Evolutionary conservation across 92 coral and sea anemone genomes (phyloP).

Genomic region (Actinostola sp.): DNA sequence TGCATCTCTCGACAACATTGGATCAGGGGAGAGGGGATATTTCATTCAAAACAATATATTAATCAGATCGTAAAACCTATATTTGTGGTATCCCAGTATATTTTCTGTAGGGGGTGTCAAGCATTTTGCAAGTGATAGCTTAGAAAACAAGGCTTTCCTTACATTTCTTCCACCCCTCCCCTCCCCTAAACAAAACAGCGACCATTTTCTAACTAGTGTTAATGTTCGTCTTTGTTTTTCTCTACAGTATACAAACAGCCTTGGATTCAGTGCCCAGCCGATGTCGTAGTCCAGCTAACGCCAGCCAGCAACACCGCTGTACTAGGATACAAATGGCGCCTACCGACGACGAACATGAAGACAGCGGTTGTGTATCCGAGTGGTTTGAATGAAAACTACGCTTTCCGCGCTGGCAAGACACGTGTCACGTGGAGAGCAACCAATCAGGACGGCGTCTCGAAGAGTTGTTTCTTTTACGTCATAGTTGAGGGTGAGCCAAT

Average conservation of each 20-base stretch:
- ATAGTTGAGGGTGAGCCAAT: conserved; percentile 68
- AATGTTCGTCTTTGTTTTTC: too few relatives aligned
- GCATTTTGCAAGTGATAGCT: too few relatives aligned
- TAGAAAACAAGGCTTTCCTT: too few relatives aligned
- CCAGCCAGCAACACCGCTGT: conserved; percentile 60
- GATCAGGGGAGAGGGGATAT: too few relatives aligned
- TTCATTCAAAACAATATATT: too few relatives aligned
- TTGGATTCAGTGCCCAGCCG: conserved; percentile 91
- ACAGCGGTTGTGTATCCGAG: conserved; percentile 71
- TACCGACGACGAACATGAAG: conserved; percentile 86
- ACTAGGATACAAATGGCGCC: conserved; percentile 82
- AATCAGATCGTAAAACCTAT: too few relatives aligned
- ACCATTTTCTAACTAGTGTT: too few relatives aligned
- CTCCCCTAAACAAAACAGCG: too few relatives aligned
- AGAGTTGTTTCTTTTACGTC: conserved; percentile 79
- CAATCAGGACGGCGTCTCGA: conserved; percentile 68
- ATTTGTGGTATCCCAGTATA: too few relatives aligned
- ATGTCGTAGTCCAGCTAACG: conserved; percentile 67
- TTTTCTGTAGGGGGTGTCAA: too few relatives aligned
- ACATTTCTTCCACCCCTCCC: too few relatives aligned
- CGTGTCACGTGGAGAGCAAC: conserved; percentile 92
- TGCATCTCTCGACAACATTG: too few relatives aligned
- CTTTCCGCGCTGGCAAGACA: conserved; percentile 90
- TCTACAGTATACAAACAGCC: conserved; percentile 81
- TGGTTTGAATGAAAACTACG: conserved; percentile 70